phyloP scores from a whole-genome alignment of 2,113 vertebrate genomes.

The Campylomormyrus tamandua region DNA sequence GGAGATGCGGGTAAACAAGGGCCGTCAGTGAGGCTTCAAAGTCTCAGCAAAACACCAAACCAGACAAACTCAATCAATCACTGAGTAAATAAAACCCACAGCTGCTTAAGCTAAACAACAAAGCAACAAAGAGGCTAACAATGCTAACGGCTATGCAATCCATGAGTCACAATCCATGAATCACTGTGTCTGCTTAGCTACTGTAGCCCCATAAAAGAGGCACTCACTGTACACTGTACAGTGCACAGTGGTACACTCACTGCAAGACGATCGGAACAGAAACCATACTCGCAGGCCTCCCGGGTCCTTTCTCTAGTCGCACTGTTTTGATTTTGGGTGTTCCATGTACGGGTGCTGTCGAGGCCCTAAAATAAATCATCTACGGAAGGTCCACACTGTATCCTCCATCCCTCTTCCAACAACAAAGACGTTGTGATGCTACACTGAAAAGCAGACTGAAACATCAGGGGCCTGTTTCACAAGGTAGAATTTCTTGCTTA shows the following conservation, averaged over 20 bases:
- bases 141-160: not conserved
- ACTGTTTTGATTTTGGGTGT: not conserved
- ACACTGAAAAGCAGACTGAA: not conserved
- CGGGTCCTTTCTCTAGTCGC: not conserved
- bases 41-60: not conserved
- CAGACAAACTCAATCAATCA: not conserved
- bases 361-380: not conserved
- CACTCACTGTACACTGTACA: not conserved
- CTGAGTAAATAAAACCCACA: not conserved
- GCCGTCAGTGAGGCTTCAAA: not conserved
- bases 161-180: not conserved
- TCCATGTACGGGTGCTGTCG: not conserved
- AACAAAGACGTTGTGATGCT: not conserved
- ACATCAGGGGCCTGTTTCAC: not conserved
- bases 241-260: not conserved
- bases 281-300: not conserved
- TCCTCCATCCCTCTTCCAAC: not conserved
- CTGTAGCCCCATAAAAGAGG: not conserved
- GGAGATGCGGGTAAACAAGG: not conserved
- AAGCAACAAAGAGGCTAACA: not conserved
- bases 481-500: not conserved
- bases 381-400: not conserved
- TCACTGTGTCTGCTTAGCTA: not conserved
- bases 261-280: not conserved
- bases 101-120: not conserved